These are phyloP conservation scores for Pristionchus pacificus DNA, from an alignment of 1,140 invertebrate genomes.

Conservation along the genomic window DNA sequence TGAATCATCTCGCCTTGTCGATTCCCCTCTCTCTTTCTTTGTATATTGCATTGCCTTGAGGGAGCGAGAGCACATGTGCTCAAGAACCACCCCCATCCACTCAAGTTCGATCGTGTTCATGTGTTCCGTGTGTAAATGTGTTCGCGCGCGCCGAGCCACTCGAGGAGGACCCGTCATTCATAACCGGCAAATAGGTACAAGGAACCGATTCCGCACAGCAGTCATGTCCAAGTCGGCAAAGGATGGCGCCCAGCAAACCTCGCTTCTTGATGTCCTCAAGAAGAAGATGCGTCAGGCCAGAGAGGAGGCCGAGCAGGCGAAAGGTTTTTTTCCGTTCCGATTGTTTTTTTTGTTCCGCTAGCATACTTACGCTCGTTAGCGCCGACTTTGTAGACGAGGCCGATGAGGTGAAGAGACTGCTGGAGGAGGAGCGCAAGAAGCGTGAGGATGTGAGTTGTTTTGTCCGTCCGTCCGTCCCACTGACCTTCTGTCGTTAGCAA, in stretches of 20 bases:
- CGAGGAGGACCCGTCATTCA: too few species aligned
- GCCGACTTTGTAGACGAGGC: too few species aligned
- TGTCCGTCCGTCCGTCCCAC: not conserved
- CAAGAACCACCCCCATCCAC: too few species aligned
- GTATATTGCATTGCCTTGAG: not conserved
- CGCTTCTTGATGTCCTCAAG: slow-evolving; percentile 85
- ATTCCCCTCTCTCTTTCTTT: slow-evolving; percentile 5
- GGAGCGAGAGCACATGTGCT: slow-evolving; percentile 10
- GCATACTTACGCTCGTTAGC: too few species aligned
- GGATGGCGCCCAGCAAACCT: slow-evolving; percentile 57
- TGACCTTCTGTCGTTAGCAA: not conserved
- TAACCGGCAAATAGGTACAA: too few species aligned
- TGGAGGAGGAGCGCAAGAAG: slow-evolving; percentile 57
- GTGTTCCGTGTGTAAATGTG: not conserved
- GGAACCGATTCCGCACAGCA: too few species aligned
- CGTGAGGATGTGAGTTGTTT: slow-evolving; percentile 52
- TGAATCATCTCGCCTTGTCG: slow-evolving; percentile 10
- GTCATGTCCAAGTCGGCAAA: slow-evolving; percentile 57
- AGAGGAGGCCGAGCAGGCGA: slow-evolving; percentile 71
- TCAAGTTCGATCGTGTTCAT: not conserved
- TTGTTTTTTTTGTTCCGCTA: too few species aligned
- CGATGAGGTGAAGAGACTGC: slow-evolving; percentile 56
- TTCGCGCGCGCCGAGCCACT: too few species aligned
- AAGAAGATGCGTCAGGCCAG: slow-evolving; percentile 98
- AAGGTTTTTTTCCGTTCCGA: too few species aligned